Evolutionary conservation across 2,888 invertebrate species (phyloP).

Genomic region (Aphodius sticticus): DNA sequence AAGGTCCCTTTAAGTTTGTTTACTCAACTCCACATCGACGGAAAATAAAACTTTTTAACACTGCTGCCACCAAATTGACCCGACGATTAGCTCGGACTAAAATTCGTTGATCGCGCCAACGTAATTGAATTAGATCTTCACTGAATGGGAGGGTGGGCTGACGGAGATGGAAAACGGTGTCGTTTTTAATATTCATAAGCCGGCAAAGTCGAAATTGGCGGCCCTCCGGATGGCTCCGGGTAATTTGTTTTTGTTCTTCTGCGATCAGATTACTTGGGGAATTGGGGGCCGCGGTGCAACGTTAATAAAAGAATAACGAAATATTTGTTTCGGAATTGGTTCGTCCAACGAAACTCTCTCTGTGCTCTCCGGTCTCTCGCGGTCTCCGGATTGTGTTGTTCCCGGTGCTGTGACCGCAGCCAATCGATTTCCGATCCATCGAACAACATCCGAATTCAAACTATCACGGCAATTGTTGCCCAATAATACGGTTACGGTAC

Average conservation of each 20-base stretch:
- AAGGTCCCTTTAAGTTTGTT: not conserved
- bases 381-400: not conserved
- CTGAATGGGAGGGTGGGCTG: not conserved
- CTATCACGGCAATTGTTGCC: not conserved
- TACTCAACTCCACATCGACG: not conserved
- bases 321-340: not conserved
- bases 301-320: not conserved
- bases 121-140: not conserved
- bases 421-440: not conserved
- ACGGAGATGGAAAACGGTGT: not conserved
- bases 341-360: not conserved
- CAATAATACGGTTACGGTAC: not conserved
- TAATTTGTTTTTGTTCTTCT: constrained; percentile 4
- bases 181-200: not conserved
- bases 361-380: not conserved
- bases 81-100: not conserved
- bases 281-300: not conserved
- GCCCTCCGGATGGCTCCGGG: not conserved
- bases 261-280: not conserved
- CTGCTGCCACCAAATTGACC: not conserved
- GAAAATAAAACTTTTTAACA: not conserved
- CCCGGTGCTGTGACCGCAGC: not conserved
- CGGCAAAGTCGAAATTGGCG: not conserved
- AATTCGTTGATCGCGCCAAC: not conserved
- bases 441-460: not conserved